phyloP scores from a whole-genome alignment of 1,140 invertebrate genomes.

The Euglossa dilemma region DNA sequence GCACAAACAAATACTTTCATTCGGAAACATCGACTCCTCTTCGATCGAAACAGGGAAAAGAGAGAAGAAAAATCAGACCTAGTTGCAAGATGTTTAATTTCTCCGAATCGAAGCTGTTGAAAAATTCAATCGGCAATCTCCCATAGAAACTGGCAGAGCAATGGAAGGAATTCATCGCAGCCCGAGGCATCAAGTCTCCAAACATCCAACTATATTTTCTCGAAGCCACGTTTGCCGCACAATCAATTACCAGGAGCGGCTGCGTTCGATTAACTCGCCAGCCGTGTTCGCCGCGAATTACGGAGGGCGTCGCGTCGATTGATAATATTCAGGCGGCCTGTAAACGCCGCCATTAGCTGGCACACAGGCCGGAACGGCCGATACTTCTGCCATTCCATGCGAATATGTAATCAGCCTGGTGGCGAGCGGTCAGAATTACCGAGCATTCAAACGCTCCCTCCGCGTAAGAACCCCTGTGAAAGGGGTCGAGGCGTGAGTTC shows the following conservation, averaged over 20 bases:
- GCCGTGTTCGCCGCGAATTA: constrained; percentile 15
- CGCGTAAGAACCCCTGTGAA: background rate
- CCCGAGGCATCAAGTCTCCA: background rate
- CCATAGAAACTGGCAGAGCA: too few species aligned
- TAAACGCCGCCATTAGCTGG: constrained; percentile 12
- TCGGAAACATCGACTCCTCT: too few species aligned
- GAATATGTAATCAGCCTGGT: constrained; percentile 21
- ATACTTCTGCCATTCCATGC: constrained; percentile 17
- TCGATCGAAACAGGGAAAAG: too few species aligned
- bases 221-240: background rate
- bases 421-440: background rate
- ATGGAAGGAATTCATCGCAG: too few species aligned
- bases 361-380: background rate
- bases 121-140: too few species aligned
- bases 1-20: too few species aligned
- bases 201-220: background rate
- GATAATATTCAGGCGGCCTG: constrained; percentile 21
- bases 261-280: constrained; percentile 4
- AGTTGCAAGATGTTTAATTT: too few species aligned
- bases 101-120: too few species aligned
- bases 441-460: background rate
- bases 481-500: background rate
- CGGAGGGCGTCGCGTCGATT: background rate
- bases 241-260: background rate
- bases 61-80: too few species aligned